phyloP scores from a whole-genome alignment of 2,888 invertebrate genomes.

The Petrolisthes cinctipes region DNA sequence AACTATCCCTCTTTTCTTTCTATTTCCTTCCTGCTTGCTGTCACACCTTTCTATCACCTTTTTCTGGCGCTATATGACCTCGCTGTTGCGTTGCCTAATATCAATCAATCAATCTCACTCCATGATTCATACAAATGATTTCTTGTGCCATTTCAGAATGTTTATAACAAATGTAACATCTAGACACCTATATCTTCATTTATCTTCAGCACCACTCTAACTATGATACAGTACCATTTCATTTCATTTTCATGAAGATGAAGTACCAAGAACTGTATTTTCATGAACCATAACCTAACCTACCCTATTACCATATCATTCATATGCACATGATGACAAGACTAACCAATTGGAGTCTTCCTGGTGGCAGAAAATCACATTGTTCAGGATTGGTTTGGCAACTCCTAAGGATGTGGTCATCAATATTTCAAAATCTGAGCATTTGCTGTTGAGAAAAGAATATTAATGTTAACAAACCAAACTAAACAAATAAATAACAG shows the following conservation, averaged over 20 bases:
- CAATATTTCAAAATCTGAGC: slow-evolving; percentile 80
- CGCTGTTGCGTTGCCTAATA: too few species aligned
- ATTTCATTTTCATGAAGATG: background rate
- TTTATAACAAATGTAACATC: too few species aligned
- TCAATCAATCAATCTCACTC: too few species aligned
- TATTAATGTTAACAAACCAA: background rate
- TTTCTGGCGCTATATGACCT: too few species aligned
- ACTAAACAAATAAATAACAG: background rate
- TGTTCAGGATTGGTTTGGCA: slow-evolving; percentile 92
- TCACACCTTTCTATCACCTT: too few species aligned
- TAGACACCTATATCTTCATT: too few species aligned
- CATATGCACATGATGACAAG: background rate
- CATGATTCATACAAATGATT: too few species aligned
- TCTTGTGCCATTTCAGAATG: too few species aligned
- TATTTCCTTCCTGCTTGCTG: too few species aligned
- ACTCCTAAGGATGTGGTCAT: slow-evolving; percentile 84
- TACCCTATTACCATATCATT: background rate
- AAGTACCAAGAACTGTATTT: background rate
- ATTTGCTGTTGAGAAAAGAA: slow-evolving; percentile 70
- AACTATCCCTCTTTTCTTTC: too few species aligned
- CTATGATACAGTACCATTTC: too few species aligned
- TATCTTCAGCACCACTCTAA: too few species aligned
- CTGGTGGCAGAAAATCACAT: slow-evolving; percentile 99
- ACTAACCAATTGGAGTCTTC: slow-evolving; percentile 89
- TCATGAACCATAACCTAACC: background rate